Percentiles rank a stretch among this genome's conserved stretches.
These are phyloP conservation scores for Cherax quadricarinatus DNA, from an alignment of 1,140 invertebrate species.

Conservation along the genomic window DNA sequence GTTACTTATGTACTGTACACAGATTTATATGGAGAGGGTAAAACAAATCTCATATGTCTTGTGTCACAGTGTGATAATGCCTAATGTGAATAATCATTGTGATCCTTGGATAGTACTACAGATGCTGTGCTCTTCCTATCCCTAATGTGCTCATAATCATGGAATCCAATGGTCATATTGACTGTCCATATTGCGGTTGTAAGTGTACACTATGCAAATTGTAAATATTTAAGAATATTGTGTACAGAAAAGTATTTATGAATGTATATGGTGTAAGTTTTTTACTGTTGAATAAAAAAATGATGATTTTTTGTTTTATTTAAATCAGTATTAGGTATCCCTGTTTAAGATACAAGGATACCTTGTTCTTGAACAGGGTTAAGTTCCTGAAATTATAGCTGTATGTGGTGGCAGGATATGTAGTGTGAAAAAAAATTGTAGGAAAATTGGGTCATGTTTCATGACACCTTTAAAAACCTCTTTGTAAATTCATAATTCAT, in stretches of 20 bases:
- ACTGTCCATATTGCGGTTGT: not conserved
- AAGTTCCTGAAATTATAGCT: no score
- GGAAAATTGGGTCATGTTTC: no score
- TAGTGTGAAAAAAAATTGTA: no score
- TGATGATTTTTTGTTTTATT: not conserved
- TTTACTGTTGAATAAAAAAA: conserved; percentile 6
- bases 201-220: conserved; percentile 18
- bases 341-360: no score
- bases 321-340: not conserved
- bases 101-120: conserved; percentile 7
- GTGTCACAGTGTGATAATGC: not conserved
- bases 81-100: not conserved
- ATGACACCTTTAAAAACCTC: no score
- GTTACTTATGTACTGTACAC: not conserved
- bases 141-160: not conserved
- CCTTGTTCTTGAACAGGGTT: no score
- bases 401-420: no score
- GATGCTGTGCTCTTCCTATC: not conserved
- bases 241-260: conserved; percentile 10
- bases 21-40: not conserved
- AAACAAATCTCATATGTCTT: not conserved
- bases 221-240: not conserved
- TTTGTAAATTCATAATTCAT: no score
- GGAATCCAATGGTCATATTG: not conserved
- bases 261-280: conserved; percentile 19